Evolutionary conservation across 64 coral and sea anemone species (phyloP), one percentile per base, ranked within the genome.

Genomic region (Montipora cactus): DNA sequence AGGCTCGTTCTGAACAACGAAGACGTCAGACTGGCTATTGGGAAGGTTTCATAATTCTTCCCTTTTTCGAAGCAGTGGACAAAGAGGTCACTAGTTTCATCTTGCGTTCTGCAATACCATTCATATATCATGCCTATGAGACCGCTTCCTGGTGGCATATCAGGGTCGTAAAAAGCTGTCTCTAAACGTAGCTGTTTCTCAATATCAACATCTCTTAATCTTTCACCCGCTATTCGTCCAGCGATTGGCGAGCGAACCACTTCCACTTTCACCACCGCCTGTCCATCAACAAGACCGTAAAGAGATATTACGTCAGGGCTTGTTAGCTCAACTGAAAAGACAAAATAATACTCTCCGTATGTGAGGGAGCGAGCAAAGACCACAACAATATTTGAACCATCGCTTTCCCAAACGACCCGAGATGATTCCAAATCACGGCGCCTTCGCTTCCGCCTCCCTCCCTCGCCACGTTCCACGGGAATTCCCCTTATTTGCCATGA

Each of bases 71-170:
- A 88, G 62, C 92, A 93, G 8, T 87, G 83, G 6, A 87, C 84
- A 46, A 79, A 87, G 11, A 20, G 8, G 4, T 64, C 72, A 53
- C 13, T 78, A 46, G 19, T 8, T 5, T 62, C 21, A 61, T 61
- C 13, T 49, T 45, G 81, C 37, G 74, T 93, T 47, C 15, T 88
- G 62, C 92, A 93, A 44, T 80, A 93, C 92, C 92, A 93, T 4
- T 78, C 44, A 20, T 68, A 93, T 23, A 49, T 49, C 37, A 93
- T 49, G 47, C 16, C 64, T 50, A 16, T 12, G 10, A 71, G 15
- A 7, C 67, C 69, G 15, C 79, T 47, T 55, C 18, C 19, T 20
- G 58, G 45, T 10, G 62, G 75, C 3, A 88, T 23, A 88, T 93
- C 92, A 47, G 84, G 92, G 7, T 93, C 84, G 16, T 76, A 57